phyloP scores from a whole-genome alignment of 2,113 vertebrate species.

The Trinectes maculatus region DNA sequence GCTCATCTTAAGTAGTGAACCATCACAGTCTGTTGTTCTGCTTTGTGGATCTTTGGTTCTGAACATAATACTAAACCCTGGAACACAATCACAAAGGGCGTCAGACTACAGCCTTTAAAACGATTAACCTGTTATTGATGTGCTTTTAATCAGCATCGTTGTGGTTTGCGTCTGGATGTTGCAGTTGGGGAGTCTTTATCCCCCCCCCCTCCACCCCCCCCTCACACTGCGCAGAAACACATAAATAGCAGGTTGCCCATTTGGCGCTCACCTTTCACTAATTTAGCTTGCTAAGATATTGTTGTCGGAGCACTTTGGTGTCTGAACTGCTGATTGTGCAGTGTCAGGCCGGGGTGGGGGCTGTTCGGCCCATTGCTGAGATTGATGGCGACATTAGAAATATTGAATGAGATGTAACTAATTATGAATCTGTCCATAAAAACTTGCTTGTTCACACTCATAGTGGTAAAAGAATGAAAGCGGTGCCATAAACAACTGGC shows the following conservation, averaged over 20 bases:
- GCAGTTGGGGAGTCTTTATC: conserved; percentile 3
- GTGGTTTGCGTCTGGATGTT: background rate
- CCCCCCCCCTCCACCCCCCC: background rate
- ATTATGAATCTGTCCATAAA: background rate
- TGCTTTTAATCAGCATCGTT: conserved; percentile 35
- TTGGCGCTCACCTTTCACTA: conserved; percentile 39
- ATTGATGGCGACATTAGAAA: conserved; percentile 46
- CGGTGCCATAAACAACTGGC: conserved; percentile 1
- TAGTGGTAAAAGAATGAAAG: too few species aligned
- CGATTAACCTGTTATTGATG: conserved; percentile 15
- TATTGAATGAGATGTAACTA: conserved; percentile 19
- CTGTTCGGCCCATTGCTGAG: conserved; percentile 12
- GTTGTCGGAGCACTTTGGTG: conserved; percentile 52
- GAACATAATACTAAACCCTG: too few species aligned
- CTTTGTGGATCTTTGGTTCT: background rate
- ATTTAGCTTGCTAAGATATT: conserved; percentile 49
- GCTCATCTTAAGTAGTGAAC: background rate
- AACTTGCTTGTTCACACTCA: too few species aligned
- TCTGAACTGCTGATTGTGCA: conserved; percentile 51
- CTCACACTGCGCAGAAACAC: conserved; percentile 10
- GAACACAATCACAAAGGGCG: background rate
- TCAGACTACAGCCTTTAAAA: conserved; percentile 1
- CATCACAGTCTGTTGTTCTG: background rate
- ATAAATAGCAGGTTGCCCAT: conserved; percentile 7
- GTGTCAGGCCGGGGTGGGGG: conserved; percentile 13